phyloP scores from a whole-genome alignment of 2,797 vertebrate species.

The Ceyx erithaca region DNA sequence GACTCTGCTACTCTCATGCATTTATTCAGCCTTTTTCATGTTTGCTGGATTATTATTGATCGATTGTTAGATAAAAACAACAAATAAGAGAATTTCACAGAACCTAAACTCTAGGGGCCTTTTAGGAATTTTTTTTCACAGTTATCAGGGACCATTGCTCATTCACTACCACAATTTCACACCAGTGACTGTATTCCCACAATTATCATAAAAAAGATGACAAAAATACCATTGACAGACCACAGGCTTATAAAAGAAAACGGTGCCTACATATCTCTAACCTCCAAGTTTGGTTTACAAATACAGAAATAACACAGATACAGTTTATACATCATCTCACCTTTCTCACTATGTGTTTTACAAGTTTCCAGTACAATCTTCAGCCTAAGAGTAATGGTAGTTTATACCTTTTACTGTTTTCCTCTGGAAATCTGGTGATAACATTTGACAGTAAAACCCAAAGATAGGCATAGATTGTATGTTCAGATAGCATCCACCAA shows the following conservation, averaged over 20 bases:
- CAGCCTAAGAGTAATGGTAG: not conserved
- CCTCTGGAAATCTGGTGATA: not conserved
- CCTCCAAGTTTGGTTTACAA: not conserved
- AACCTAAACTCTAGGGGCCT: not conserved
- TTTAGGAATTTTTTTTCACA: not conserved
- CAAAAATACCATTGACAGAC: not conserved
- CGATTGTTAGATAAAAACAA: not conserved
- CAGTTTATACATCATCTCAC: not conserved
- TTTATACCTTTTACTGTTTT: not conserved
- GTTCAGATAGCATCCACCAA: not conserved
- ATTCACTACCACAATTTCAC: not conserved
- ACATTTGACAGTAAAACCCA: not conserved
- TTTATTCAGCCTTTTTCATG: conserved; percentile 10
- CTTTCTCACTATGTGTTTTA: not conserved
- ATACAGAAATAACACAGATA: not conserved
- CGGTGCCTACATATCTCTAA: not conserved
- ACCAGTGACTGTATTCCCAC: not conserved
- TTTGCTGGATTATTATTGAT: conserved; percentile 17
- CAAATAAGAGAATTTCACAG: not conserved
- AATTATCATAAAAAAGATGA: not conserved
- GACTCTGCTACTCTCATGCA: not conserved
- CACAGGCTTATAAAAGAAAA: not conserved
- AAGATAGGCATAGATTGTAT: not conserved
- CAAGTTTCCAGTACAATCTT: not conserved
- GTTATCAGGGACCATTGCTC: not conserved